Percentiles rank a stretch among this genome's conserved stretches.
These are phyloP conservation scores for Macaria notata DNA, from an alignment of 2,888 invertebrate species.

Conservation along the genomic window DNA sequence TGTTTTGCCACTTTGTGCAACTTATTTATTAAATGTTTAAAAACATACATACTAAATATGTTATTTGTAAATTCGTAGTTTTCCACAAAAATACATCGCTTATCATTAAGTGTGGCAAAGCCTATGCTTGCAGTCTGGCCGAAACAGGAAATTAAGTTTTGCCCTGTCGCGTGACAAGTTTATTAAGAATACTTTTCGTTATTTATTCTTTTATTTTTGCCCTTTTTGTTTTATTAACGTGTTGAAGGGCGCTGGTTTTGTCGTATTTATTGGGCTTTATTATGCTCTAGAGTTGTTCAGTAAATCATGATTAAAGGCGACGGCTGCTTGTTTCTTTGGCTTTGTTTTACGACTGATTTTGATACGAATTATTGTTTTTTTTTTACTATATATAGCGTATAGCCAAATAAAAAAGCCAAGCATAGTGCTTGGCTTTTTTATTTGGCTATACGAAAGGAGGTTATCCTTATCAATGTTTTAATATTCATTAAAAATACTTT, in stretches of 20 bases:
- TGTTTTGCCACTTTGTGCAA: no score
- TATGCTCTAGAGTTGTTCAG: slow-evolving; percentile 12
- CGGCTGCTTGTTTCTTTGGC: slow-evolving; percentile 2
- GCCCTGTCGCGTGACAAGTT: slow-evolving; percentile 75
- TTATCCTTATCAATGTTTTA: no score
- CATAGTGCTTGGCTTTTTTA: no score
- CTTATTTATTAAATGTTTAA: no score
- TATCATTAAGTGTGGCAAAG: slow-evolving; percentile 27
- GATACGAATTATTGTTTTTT: no score
- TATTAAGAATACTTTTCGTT: slow-evolving; percentile 70
- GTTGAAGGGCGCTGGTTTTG: slow-evolving; percentile 40
- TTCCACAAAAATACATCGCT: slow-evolving; percentile 10
- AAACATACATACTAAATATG: no score
- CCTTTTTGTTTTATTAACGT: slow-evolving; percentile 47
- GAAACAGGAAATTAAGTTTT: slow-evolving; percentile 78
- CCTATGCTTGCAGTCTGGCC: slow-evolving; percentile 51
- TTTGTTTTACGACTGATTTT: background rate
- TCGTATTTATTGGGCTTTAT: slow-evolving; percentile 15
- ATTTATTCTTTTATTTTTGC: slow-evolving; percentile 62
- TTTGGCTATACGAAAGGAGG: no score
- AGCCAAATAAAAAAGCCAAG: no score
- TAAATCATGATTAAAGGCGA: slow-evolving; percentile 20
- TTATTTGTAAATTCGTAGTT: no score
- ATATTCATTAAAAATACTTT: no score
- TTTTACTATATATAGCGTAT: no score